Evolutionary conservation across 2,888 invertebrate genomes (phyloP).

Genomic region (Scaptodrosophila latifasciaeformis): DNA sequence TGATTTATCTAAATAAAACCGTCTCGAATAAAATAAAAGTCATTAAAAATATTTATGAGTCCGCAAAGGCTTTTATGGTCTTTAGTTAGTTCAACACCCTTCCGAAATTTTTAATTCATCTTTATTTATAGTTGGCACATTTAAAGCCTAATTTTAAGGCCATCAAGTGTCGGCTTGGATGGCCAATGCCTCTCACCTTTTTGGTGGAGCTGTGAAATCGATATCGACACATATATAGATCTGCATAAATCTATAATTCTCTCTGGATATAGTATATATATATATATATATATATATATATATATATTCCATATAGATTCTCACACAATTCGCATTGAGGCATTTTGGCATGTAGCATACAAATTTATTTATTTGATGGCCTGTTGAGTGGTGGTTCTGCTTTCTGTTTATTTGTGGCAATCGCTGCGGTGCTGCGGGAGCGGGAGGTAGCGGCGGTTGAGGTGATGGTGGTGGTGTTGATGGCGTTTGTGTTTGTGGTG

Average conservation of each 20-base stretch:
- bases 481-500: too few relatives aligned
- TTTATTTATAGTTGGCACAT: slow-evolving; percentile 46
- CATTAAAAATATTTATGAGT: background rate
- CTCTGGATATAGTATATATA: background rate
- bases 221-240: slow-evolving; percentile 7
- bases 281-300: too few relatives aligned
- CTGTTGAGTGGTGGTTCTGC: slow-evolving; percentile 29
- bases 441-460: too few relatives aligned
- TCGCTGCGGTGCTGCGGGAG: too few relatives aligned
- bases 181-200: slow-evolving; percentile 13
- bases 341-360: background rate
- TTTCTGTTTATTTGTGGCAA: too few relatives aligned
- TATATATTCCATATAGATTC: background rate
- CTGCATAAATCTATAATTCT: too few relatives aligned
- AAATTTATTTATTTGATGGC: slow-evolving; percentile 46
- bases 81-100: too few relatives aligned
- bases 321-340: slow-evolving; percentile 1
- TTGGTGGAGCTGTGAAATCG: background rate
- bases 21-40: too few relatives aligned
- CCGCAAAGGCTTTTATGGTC: too few relatives aligned
- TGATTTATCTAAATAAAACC: too few relatives aligned
- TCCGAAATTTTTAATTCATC: slow-evolving; percentile 55
- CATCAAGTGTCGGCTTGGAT: background rate
- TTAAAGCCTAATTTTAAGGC: slow-evolving; percentile 19
- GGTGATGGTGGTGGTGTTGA: slow-evolving; percentile 20